Conservation (phyloP, 2,113 vertebrate genomes). For the Scolopax mira region DNA sequence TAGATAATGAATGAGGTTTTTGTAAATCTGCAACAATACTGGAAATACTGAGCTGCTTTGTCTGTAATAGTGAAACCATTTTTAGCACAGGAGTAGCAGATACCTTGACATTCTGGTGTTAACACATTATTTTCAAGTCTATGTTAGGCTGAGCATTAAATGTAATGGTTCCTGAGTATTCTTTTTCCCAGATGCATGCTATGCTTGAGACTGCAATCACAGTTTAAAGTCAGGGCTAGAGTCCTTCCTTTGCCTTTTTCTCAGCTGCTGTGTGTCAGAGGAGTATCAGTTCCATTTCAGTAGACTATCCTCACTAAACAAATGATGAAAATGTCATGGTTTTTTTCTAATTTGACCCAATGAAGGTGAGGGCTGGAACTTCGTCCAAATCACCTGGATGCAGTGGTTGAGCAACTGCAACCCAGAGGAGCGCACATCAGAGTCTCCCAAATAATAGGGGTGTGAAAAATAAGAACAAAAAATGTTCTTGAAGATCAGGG, state of each 20-base stretch:
- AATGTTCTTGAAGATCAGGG: not conserved
- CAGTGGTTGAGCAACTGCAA: not conserved
- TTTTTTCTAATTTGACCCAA: not conserved
- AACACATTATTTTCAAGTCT: not conserved
- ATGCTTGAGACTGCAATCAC: not conserved
- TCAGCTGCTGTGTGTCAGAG: not conserved
- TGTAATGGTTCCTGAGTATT: not conserved
- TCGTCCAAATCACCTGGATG: not conserved
- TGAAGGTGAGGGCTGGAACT: not conserved
- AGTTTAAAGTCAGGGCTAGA: not conserved
- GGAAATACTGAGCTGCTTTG: not conserved
- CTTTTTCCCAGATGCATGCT: not conserved
- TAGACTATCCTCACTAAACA: not conserved
- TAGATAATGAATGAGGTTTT: not conserved
- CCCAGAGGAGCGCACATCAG: not conserved
- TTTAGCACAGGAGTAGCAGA: not conserved
- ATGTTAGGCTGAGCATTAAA: not conserved
- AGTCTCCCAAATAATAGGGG: not conserved
- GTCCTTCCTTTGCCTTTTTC: not conserved
- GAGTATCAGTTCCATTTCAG: not conserved
- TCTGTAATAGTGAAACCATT: not conserved
- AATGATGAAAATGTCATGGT: fast-evolving
- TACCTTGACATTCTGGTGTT: not conserved
- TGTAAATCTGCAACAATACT: not conserved
- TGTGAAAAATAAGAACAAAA: not conserved